These are phyloP conservation scores for Oncopodura yosiiana DNA, from an alignment of 1,140 invertebrate species.

Conservation along the genomic window DNA sequence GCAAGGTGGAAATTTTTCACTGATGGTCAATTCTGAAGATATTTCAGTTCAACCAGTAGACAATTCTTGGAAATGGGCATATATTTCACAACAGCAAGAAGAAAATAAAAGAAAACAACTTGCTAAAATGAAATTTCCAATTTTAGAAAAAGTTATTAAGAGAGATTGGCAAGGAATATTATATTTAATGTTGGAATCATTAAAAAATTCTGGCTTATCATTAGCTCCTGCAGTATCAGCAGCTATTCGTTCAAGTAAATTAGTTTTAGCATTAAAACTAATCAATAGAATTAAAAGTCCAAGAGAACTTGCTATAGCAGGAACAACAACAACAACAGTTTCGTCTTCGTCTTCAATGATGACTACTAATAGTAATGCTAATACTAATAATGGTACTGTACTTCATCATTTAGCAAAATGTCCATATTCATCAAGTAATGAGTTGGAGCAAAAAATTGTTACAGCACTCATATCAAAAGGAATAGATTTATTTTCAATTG, in stretches of 20 bases:
- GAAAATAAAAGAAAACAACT: conserved; percentile 34
- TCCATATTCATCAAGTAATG: conserved; percentile 35
- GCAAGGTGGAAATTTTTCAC: conserved; percentile 40
- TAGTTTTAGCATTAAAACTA: conserved; percentile 41
- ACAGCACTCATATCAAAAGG: conserved; percentile 11
- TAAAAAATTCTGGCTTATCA: conserved; percentile 35
- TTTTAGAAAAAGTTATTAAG: conserved; percentile 37
- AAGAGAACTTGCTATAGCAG: conserved; percentile 5
- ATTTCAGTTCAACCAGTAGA: not conserved
- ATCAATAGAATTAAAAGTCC: conserved; percentile 35
- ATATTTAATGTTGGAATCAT: conserved; percentile 37
- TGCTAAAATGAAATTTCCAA: conserved; percentile 36
- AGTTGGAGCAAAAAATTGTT: not conserved
- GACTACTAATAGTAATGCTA: too few species aligned
- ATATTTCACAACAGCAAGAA: not conserved
- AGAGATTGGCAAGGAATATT: conserved; percentile 41
- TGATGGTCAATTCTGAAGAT: conserved; percentile 34
- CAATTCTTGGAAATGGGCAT: conserved; percentile 15
- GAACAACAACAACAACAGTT: too few species aligned
- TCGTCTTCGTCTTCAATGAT: too few species aligned
- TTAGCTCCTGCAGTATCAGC: conserved; percentile 36
- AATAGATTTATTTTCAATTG: conserved; percentile 33
- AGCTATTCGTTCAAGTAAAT: conserved; percentile 41
- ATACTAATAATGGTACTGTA: too few species aligned
- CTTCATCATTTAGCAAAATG: too few species aligned